These are phyloP conservation scores for Oophaga pumilio DNA, from an alignment of 2,113 vertebrate species.

Conservation along the genomic window DNA sequence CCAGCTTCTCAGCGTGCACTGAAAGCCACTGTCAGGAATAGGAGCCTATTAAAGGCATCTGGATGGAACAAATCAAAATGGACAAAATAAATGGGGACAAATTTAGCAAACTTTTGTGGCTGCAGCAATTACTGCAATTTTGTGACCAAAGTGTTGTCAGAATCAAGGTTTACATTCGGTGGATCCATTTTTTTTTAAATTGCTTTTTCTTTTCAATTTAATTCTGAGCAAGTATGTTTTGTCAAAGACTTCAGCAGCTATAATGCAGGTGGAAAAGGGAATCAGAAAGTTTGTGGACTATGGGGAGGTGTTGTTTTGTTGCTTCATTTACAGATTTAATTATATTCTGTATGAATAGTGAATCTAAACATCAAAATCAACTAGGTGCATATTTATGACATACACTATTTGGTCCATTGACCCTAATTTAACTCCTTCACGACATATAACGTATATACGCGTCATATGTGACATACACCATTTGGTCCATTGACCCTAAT, in stretches of 20 bases:
- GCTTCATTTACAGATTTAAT: neutral
- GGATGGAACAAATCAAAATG: slow-evolving; percentile 58
- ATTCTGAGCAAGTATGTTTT: slow-evolving; percentile 61
- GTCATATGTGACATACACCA: too few relatives aligned
- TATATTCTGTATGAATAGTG: neutral
- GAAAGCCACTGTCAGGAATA: slow-evolving; percentile 50
- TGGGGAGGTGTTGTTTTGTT: neutral
- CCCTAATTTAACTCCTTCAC: too few relatives aligned
- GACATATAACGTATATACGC: too few relatives aligned
- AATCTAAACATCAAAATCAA: neutral
- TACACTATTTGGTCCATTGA: too few relatives aligned
- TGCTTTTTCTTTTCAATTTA: slow-evolving; percentile 60
- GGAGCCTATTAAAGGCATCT: slow-evolving; percentile 56
- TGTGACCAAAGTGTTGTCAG: slow-evolving; percentile 51
- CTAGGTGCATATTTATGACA: neutral
- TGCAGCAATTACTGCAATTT: slow-evolving; percentile 55
- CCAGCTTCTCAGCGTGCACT: slow-evolving; percentile 43
- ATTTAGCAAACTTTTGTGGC: slow-evolving; percentile 42
- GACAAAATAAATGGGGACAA: slow-evolving; percentile 57
- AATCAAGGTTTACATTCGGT: slow-evolving; percentile 33
- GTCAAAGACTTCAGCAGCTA: neutral
- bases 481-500: too few relatives aligned
- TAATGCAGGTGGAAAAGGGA: neutral
- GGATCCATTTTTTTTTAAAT: slow-evolving; percentile 40
- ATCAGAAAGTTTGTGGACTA: neutral